Evolutionary conservation across 2,113 vertebrate species (phyloP), one percentile per base, ranked within the genome.

Genomic region (Chroicocephalus ridibundus): DNA sequence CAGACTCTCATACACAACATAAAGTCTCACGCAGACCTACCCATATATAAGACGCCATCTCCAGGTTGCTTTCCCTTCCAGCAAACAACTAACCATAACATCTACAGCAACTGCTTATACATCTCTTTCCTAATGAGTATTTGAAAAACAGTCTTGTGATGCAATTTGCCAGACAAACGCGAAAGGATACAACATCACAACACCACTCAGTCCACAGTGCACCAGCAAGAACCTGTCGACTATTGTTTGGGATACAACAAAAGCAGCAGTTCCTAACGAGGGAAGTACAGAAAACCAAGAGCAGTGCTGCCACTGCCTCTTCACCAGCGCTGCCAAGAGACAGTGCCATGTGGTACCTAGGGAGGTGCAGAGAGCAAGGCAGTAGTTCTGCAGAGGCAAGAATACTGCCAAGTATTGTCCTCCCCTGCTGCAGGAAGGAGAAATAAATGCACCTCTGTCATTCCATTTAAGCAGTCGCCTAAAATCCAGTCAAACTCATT

Each of bases 201-300:
- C 58, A 25, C 15, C 12, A 16, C 8, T 15, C 24, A 79, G 55
- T 13, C n/a, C 49, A 42, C 1, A 79, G 15, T 9, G 5, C 79
- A 61, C 10, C 11, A 42, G n/a, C 64, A 88, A 78, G 40, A 78
- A 65, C 38, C 18, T 6, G 15, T 0, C 3, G 65, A n/a, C 25
- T 42, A 34, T 5, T 14, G 26, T 26, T 18, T 42, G 25, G 26
- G 40, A 51, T 34, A 55, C 22, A 34, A 51, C 0, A 0, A 51
- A 65, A 82, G 51, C 75, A 70, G 36, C 29, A 52, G n/a, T 29
- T 61, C 61, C 65, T 40, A 69, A 51, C 29, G 9, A 31, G 49
- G 52, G 25, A 80, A 64, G 42, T 4, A 29, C 0, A 3, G 18
- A 84, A 86, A 89, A 44, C 25, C 40, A 77, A 40, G n/a, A 42